A percentile compares a stretch with the other conserved stretches of the same genome.
These are phyloP conservation scores for Pseudomyrmex cubaensis DNA, from an alignment of 1,140 invertebrate genomes.

Conservation along the genomic window DNA sequence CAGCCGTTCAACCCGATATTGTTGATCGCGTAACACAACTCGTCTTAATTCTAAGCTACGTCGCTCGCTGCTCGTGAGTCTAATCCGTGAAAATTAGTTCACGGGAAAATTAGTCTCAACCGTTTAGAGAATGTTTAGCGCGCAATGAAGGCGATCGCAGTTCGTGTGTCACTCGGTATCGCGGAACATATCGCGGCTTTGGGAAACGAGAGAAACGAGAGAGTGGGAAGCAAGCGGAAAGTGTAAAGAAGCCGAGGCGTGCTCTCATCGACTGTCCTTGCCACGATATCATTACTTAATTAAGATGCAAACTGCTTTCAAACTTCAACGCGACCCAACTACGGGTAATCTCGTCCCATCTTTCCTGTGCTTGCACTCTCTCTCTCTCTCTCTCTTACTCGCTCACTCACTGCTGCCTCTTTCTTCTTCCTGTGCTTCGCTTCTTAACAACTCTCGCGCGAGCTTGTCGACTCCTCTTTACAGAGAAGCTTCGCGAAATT, in stretches of 20 bases:
- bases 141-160: not conserved
- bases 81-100: conserved; percentile 64
- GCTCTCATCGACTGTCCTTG: conserved; percentile 56
- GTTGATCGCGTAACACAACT: conserved; percentile 38
- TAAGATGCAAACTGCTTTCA: conserved; percentile 72
- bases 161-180: conserved; percentile 12
- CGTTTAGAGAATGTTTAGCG: conserved; percentile 31
- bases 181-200: conserved; percentile 33
- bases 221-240: not conserved
- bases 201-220: not conserved
- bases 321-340: conserved; percentile 62
- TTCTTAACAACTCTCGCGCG: not conserved
- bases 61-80: conserved; percentile 20
- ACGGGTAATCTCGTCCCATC: conserved; percentile 46
- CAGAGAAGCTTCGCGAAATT: conserved; percentile 27
- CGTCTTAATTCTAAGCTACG: conserved; percentile 37
- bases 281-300: conserved; percentile 70
- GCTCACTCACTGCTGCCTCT: not conserved
- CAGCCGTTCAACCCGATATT: conserved; percentile 28
- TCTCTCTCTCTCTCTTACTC: too few relatives aligned
- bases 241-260: conserved; percentile 1
- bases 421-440: not conserved
- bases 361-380: too few relatives aligned
- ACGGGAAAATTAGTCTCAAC: conserved; percentile 61
- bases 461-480: conserved; percentile 29